Evolutionary conservation across 2,888 invertebrate genomes (phyloP), one percentile per base, ranked within the genome.

Genomic region (Pristionchus maxplancki): DNA sequence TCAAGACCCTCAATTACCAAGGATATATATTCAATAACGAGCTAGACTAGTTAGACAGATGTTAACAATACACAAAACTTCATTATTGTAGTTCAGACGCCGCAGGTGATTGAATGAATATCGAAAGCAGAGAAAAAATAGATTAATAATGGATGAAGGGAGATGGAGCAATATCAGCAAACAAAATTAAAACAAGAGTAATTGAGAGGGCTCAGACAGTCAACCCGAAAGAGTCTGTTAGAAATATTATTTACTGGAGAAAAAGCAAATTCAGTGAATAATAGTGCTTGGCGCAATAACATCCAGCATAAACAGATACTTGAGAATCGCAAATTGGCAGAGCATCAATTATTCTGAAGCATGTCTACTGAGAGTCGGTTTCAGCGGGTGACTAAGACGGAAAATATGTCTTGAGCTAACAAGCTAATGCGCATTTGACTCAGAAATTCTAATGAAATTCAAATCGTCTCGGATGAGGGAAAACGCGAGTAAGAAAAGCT

Each of bases 401-500:
- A 58, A 58, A 58, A 58, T 58, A 58, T n/a, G 58, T 50, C 50
- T 50, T 8, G n/a, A 11, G 67, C 67, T 67, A 67, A 67, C 67
- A 34, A 44, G 78, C 44, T 78, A 78, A 78, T 44, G 40, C 78
- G 78, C 44, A 78, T 78, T 78, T 78, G 9, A n/a, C 31, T 8
- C 37, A 13, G 28, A 78, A 78, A n/a, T 44, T 78, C 44, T 78
- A 78, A 48, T 78, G 78, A 24, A 78, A 78, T 78, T 40, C 78
- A 78, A 78, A 78, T 78, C 78, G 34, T 78, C 78, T 44, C 28
- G 78, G 78, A 78, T 78, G 44, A 74, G 24, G 71, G 44, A 11
- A 48, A 48, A 34, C 28, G 11, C 24, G 71, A 71, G 78, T n/a
- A 48, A 78, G 78, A 48, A 78, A 78, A 78, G 78, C 74, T 40